Evolutionary conservation across 1,140 invertebrate species (phyloP).

Genomic region (Drosophila simulans): DNA sequence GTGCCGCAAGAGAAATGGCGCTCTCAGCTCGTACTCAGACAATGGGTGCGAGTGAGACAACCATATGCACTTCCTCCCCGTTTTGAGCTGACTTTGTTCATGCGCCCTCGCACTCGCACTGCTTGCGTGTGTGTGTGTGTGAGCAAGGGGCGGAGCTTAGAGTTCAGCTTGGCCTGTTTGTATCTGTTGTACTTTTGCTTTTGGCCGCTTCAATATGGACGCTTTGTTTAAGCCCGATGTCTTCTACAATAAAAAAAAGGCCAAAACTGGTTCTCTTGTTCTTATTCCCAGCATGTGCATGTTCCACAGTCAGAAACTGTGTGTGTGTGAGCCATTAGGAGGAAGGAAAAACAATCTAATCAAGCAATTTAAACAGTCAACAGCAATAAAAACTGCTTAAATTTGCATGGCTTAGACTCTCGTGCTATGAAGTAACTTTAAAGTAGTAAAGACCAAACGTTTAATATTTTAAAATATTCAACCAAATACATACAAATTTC

Average conservation of each 20-base stretch:
- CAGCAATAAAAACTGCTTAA: conserved; percentile 34
- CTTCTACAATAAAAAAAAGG: conserved; percentile 21
- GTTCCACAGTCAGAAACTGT: conserved; percentile 2
- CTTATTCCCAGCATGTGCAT: conserved; percentile 59
- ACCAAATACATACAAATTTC: neutral
- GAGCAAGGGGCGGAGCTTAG: conserved; percentile 61
- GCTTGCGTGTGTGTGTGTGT: conserved; percentile 12
- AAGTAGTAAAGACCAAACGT: conserved; percentile 10
- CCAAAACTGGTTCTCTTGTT: conserved; percentile 74
- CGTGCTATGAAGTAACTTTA: conserved; percentile 18
- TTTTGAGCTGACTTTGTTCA: conserved; percentile 65
- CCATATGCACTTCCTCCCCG: conserved; percentile 48
- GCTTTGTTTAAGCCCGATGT: conserved; percentile 43
- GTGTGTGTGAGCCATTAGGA: conserved; percentile 24
- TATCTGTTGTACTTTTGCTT: conserved; percentile 46
- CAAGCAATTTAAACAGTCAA: conserved; percentile 70
- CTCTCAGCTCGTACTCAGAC: conserved; percentile 6
- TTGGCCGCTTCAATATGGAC: conserved; percentile 73
- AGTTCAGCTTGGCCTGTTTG: conserved; percentile 43
- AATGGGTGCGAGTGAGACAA: conserved; percentile 54
- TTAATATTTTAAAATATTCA: neutral
- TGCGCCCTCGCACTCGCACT: conserved; percentile 49
- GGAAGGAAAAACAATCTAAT: conserved; percentile 66
- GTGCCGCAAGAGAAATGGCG: conserved; percentile 70
- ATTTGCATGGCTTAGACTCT: conserved; percentile 27